Base-by-base conservation (phyloP, 2,113 vertebrate genomes). In the Seriola rivoliana region DNA sequence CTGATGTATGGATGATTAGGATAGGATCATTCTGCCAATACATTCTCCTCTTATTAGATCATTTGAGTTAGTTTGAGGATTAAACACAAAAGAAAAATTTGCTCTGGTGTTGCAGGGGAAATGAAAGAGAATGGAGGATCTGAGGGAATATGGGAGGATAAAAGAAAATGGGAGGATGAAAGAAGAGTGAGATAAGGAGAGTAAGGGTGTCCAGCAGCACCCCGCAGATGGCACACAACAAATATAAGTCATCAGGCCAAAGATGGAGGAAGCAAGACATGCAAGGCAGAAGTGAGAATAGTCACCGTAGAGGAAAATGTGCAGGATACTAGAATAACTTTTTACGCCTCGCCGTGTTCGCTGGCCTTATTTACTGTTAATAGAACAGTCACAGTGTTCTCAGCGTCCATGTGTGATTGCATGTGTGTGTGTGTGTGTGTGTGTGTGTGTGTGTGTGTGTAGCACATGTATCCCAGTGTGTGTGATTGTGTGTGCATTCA, bases 231-330 rank as follows among this genome's bases (percentile, higher is more conserved):
- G 58, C 25, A 75, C 58, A 80, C 65, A 84, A 36, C 59, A 87
- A 64, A 91, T 80, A 59, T 87, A 69, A 79, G 88, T 87, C 82
- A 89, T 70, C 55, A 3, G 76, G 84, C 58, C 80, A 82, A 86
- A 87, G 69, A 83, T 60, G 29, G 46, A 71, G 74, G 32, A 86
- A 76, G 38, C 44, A 63, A 57, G 8, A 54, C 25, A 73, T 34
- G 23, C 3, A 34, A 66, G 52, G 25, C 2, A 17, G 58, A 86
- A 60, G 62, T 0, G 1, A 57, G 19, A 76, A 64, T 23, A 58
- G 32, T 66, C 57, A 60, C 36, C 23, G 55, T 62, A 40, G 38
- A 64, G 32, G 62, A 67, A 78, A 81, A 42, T 78, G 34, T 68
- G 63, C 55, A 63, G 59, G 60, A 82, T 16, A 59, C 38, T 40